Base-by-base conservation (phyloP, 2,888 invertebrate genomes). In the Aphidoletes aphidimyza region DNA sequence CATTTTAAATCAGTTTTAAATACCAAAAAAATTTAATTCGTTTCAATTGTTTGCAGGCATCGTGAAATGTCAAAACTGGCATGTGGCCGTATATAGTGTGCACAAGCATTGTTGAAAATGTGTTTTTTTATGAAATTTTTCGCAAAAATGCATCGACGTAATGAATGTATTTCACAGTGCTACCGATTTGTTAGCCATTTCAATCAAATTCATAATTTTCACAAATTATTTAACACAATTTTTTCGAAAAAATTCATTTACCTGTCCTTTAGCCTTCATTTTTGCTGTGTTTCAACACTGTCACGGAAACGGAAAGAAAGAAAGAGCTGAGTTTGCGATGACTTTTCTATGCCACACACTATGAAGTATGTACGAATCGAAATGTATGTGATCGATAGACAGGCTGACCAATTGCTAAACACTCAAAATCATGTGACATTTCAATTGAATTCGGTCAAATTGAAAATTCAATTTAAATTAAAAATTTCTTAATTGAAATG, bases 231-330 rank as follows among this genome's bases (percentile, higher is more conserved):
- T 54, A 45, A 36, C 17, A n/a, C 22, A 6, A 59, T 8, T 26
- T n/a, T 47, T 49, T 83, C 42, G 26, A 59, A 84, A 84, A n/a
- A 45, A 37, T 34, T 84, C 84, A 84, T 85, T 84, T 89, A 96
- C 96, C 94, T 95, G 94, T 92, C 96, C 96, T 92, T 95, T 96
- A 87, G 95, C 95, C 92, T 95, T 96, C 96, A 96, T 96, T 92
- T 92, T 93, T 89, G 88, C 88, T 88, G 89, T 89, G 88, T 88
- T 86, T 86, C 85, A 88, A 86, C 88, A 88, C 89, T 47, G 26
- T 83, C 89, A 91, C 91, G 91, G 92, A 92, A 90, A 88, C 89
- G 89, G 89, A 89, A 89, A 89, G 87, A 88, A 85, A 84, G 54
- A 83, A 39, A 83, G 84, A 49, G 6, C 19, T 83, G 30, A 30